Evolutionary conservation across 2,797 vertebrate species (phyloP).

Genomic region (Cossypha caffra): DNA sequence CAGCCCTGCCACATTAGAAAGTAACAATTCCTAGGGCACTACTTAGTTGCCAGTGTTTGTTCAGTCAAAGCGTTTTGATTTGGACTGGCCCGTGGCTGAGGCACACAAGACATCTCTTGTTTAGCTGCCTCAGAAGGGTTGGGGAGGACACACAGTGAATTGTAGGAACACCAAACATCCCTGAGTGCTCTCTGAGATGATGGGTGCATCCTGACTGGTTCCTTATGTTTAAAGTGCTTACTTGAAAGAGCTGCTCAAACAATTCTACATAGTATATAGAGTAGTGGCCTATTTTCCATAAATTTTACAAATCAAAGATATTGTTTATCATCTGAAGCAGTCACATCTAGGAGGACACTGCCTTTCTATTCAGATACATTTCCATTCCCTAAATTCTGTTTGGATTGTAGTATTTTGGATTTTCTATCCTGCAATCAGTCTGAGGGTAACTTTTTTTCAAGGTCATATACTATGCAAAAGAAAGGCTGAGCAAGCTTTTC

Average conservation of each 20-base stretch:
- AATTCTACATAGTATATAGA: neutral
- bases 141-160: neutral
- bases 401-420: neutral
- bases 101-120: neutral
- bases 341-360: neutral
- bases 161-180: neutral
- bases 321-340: neutral
- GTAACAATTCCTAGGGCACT: neutral
- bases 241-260: neutral
- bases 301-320: neutral
- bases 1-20: neutral
- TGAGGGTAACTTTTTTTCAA: neutral
- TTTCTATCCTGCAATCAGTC: neutral
- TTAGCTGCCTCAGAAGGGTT: neutral
- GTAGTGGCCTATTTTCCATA: neutral
- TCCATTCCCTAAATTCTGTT: neutral
- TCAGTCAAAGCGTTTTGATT: neutral
- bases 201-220: rapidly evolving
- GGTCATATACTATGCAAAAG: neutral
- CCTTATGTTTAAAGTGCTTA: neutral
- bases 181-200: neutral
- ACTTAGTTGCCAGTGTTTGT: neutral
- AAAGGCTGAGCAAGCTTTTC: neutral
- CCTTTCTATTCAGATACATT: neutral
- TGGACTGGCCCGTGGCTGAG: neutral